These are phyloP conservation scores for Synergus umbraculus DNA, from an alignment of 2,888 invertebrate species.

Conservation along the genomic window DNA sequence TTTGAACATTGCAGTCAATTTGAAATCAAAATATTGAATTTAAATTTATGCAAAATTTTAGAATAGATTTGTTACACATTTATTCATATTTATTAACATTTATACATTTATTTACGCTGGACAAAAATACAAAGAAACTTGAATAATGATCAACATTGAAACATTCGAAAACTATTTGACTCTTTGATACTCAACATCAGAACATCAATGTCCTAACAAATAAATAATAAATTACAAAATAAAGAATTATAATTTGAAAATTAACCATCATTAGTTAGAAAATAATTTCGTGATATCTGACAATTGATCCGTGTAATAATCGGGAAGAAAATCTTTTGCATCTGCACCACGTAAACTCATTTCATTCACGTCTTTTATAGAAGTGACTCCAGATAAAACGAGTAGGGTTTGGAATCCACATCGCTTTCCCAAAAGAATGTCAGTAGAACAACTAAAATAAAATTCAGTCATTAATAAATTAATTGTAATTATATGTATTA, in stretches of 20 bases:
- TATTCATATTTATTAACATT: background rate
- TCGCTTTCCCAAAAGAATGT: conserved; percentile 91
- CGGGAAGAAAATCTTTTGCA: conserved; percentile 70
- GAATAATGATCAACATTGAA: background rate
- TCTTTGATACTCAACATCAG: background rate
- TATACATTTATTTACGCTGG: background rate
- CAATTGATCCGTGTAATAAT: conserved; percentile 75
- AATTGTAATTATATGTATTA: background rate
- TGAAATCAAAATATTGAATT: background rate
- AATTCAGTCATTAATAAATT: background rate
- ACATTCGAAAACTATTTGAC: background rate
- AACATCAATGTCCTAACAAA: background rate
- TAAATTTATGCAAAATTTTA: too few relatives aligned
- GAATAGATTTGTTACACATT: background rate
- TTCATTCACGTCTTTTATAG: conserved; percentile 79
- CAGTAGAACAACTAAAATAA: conserved; percentile 86
- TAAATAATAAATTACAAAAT: background rate
- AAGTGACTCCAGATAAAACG: conserved; percentile 91
- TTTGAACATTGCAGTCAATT: background rate
- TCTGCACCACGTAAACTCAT: conserved; percentile 72
- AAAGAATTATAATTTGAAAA: background rate
- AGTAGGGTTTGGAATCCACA: conserved; percentile 94
- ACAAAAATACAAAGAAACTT: background rate
- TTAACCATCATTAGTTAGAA: background rate
- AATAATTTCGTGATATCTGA: conserved; percentile 64